Conservation (phyloP, 2,113 vertebrate genomes). For the Coryphaenoides rupestris region DNA sequence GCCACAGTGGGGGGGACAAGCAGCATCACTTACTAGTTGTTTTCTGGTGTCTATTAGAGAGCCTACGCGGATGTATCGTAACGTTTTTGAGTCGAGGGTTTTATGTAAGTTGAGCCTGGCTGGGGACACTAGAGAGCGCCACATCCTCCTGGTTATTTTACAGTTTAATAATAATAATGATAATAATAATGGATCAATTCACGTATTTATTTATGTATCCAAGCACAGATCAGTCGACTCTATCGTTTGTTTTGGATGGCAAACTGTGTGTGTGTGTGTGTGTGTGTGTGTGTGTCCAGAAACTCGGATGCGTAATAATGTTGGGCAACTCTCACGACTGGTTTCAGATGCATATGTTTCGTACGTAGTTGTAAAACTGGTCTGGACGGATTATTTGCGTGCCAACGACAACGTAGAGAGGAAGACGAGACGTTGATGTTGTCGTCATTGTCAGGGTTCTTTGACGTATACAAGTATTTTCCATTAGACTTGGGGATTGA, state of each 20-base stretch:
- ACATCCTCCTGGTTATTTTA: constrained; percentile 54
- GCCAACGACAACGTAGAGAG: constrained; percentile 1
- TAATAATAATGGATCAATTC: constrained; percentile 10
- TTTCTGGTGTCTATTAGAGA: constrained; percentile 37
- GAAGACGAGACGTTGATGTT: no score
- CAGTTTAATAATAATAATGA: no score
- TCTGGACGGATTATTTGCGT: constrained; percentile 44
- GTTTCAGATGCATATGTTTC: constrained; percentile 40
- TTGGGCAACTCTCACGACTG: not conserved
- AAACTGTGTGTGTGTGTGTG: no score
- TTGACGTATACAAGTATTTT: no score
- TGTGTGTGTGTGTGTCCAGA: not conserved
- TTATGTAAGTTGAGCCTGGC: constrained; percentile 62
- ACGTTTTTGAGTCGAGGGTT: constrained; percentile 44
- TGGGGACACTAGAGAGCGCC: constrained; percentile 73
- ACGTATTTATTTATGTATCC: no score
- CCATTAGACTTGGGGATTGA: no score
- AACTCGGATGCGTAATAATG: not conserved
- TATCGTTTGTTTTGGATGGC: no score
- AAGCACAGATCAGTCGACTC: no score
- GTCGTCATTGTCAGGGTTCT: no score
- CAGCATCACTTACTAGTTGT: constrained; percentile 1
- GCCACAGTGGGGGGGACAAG: not conserved
- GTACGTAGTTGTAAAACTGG: constrained; percentile 58
- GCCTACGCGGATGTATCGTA: constrained; percentile 35